Base-by-base conservation (phyloP, 2,113 vertebrate genomes). In the Paramisgurnus dabryanus region DNA sequence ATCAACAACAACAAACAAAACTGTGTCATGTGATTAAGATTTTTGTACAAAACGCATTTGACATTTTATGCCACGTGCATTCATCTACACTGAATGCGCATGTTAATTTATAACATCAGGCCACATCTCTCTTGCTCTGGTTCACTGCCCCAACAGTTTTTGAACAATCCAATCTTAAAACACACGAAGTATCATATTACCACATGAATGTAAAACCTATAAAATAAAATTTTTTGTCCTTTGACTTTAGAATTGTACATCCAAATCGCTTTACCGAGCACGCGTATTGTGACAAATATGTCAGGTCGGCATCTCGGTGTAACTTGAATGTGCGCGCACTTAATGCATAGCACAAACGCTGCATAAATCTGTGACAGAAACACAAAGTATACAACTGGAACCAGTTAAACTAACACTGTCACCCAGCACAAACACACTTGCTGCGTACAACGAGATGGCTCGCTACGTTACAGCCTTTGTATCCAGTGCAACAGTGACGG, bases 401-500 rank as follows among this genome's bases (percentile, higher is more conserved):
- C n/a, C 61, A 66, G 17, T 71, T 7, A 67, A 18, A 45, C 58
- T 65, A 55, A 49, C 34, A n/a, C 58, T 41, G n/a, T 11, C 40
- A 74, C 22, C 65, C 12, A 67, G 53, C 64, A 75, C 58, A 6
- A n/a, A 73, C 5, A 17, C 22, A 60, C 58, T 80, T 70, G 78
- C 41, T 50, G 18, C 40, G 57, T 71, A 39, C 47, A 18, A 0
- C n/a, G 78, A 78, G 63, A 64, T 47, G 53, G 40, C 53, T 50
- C 61, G 47, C 45, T 58, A 69, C 22, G 55, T 40, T 68, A 11
- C 45, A 58, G 41, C 43, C 76, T 58, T 71, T 73, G 76, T 75
- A 83, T 67, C 34, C 55, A 60, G 55, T 78, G 76, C 67, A 63
- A 63, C 43, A 73, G 18, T 49, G 61, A 72, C 70, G 61, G 45